Evolutionary conservation across 2,113 vertebrate genomes (phyloP), one percentile per base, ranked within the genome.

Genomic region (Mirza zaza): DNA sequence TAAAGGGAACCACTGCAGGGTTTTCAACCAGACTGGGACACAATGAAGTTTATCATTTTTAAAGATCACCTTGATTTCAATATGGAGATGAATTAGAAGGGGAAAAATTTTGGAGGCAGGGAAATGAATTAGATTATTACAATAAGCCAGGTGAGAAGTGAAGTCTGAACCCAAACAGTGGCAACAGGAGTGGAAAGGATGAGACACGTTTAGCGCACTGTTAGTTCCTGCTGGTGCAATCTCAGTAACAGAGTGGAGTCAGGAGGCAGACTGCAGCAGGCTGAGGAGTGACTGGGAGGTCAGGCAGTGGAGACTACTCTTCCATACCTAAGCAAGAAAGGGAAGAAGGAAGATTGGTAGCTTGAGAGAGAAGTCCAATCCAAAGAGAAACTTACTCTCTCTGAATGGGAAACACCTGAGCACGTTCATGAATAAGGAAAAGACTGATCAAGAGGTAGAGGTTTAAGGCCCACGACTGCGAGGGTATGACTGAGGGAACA

Each of bases 381-480:
- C 75, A 90, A 90, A 89, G 61, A 92, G 34, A 87, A 87, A 63
- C 17, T 10, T 67, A 21, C 57, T 23, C n/a, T 50, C 8, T 91
- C n/a, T 87, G 59, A 87, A n/a, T 32, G 29, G 76, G 76, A 87
- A 71, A 73, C 25, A 71, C 21, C 67, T 70, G 50, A 75, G 23
- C 27, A 18, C 70, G 32, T 68, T n/a, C 83, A 68, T 45, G 8
- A 36, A 57, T 36, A 82, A 59, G 55, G 77, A 20, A 87, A 91
- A 91, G 29, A 86, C 14, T 50, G 42, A 39, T 79, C 21, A 87
- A 75, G 18, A 86, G 77, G 34, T 0, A 79, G 52, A 70, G 3
- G 23, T 67, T 79, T 55, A 86, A 92, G 70, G 9, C 27, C 42
- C 59, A 50, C 20, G 20, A 73, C 61, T 7, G 4, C 8, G 6